phyloP scores from a whole-genome alignment of 2,113 vertebrate genomes.

The Eudyptes chrysolophus region DNA sequence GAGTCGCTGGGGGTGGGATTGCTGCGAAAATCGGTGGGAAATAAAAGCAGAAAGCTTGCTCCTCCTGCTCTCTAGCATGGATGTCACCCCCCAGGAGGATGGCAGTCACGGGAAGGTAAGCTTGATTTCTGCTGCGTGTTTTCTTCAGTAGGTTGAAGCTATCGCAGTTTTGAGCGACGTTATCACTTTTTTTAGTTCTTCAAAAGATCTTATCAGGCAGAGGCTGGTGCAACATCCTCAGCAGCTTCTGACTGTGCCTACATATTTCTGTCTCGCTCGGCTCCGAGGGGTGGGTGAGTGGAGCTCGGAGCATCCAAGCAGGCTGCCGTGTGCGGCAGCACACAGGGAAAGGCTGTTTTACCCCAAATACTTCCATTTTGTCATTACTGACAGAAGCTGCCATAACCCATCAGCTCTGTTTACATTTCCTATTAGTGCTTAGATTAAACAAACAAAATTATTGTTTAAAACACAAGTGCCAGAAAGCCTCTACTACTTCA shows the following conservation, averaged over 20 bases:
- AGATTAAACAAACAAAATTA: conserved; percentile 6
- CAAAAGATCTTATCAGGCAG: background rate
- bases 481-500: background rate
- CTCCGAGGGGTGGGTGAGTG: background rate
- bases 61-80: background rate
- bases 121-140: background rate
- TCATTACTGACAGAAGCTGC: background rate
- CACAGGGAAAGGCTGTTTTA: background rate
- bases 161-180: background rate
- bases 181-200: background rate
- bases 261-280: fast-evolving
- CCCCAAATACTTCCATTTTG: background rate
- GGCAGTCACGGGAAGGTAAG: conserved; percentile 57
- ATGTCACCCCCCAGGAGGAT: background rate
- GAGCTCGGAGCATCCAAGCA: background rate
- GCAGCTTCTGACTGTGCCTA: background rate
- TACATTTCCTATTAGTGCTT: background rate
- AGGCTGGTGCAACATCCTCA: background rate
- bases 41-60: background rate
- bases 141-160: background rate
- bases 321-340: background rate
- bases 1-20: background rate
- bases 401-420: background rate
- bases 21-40: background rate
- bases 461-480: background rate